phyloP scores from a whole-genome alignment of 1,140 invertebrate species.

The Pseudomyrmex cubaensis region DNA sequence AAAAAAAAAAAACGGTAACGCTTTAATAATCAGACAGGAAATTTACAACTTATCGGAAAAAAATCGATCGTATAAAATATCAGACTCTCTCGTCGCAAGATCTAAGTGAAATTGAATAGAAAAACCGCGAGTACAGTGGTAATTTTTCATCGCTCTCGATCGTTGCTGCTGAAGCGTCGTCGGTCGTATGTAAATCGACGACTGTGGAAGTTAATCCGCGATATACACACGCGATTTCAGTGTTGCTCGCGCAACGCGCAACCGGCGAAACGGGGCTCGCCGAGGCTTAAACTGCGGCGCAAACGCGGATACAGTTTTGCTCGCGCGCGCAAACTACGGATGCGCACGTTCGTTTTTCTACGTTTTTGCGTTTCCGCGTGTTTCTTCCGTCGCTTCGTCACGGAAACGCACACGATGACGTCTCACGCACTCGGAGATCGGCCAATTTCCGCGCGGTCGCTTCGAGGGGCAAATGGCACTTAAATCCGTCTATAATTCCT shows the following conservation, averaged over 20 bases:
- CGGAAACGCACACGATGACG: conserved; percentile 40
- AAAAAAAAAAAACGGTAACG: not conserved
- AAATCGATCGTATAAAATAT: too few species aligned
- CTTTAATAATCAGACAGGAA: not conserved
- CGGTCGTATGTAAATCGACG: not conserved
- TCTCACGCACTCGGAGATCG: conserved; percentile 46
- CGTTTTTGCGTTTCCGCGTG: not conserved
- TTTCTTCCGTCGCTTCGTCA: conserved; percentile 55
- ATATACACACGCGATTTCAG: conserved; percentile 12
- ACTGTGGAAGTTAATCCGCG: conserved; percentile 5
- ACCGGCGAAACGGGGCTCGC: conserved; percentile 15
- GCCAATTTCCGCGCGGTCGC: conserved; percentile 60
- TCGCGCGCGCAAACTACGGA: not conserved
- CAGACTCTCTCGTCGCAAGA: too few species aligned
- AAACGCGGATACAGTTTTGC: conserved; percentile 13
- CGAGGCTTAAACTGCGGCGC: conserved; percentile 6
- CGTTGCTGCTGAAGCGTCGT: not conserved
- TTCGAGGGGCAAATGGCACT: conserved; percentile 72
- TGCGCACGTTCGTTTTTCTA: conserved; percentile 6
- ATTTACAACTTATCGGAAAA: too few species aligned
- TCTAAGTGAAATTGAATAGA: too few species aligned
- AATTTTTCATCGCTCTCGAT: not conserved
- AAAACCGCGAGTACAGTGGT: too few species aligned
- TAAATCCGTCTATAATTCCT: conserved; percentile 75
- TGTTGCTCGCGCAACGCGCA: not conserved